Base-by-base conservation (phyloP, 2,113 vertebrate genomes). In the Gyps fulvus region DNA sequence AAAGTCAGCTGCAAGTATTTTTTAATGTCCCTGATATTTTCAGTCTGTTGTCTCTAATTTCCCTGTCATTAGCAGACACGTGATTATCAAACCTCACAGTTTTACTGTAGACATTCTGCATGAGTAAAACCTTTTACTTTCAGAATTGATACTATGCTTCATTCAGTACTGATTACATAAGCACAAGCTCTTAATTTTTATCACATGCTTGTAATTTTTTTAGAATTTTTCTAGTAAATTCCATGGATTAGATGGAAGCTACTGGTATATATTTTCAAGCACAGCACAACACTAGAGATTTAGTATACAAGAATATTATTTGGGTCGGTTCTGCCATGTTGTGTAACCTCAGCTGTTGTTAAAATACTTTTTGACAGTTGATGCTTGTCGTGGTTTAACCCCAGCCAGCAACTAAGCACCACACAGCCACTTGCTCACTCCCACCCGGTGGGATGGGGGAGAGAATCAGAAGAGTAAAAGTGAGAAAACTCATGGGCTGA, bases 1-100 rank as follows among this genome's bases (percentile, higher is more conserved):
- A 87, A 97, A 95, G 57, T 95, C 82, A 97, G n/a, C 38, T 84
- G 42, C 40, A 92, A 94, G 17, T 86, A 87, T 87, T 97, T 91
- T 92, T 95, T 57, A 72, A 40, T 38, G 31, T 92, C 47, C 74
- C 25, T 72, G 18, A 61, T 86, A 63, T 94, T 97, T 97, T 94
- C 82, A 97, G 84, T 63, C 62, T 65, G 26, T 84, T 93, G n/a
- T 90, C 74, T 95, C 57, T 87, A 92, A 97, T 95, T 91, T 80
- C 18, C n/a, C 40, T 87, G 49, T 72, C 71, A 94, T 93, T 95
- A 97, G 43, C 71, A n/a, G 73, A 84, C 32, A 42, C 71, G 66
- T 59, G 72, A 40, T 81, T 67, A 54, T 66, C 91, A 93, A 91
- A 63, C 34, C 72, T 95, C 34, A 42, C 10, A 16, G 63, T 91